These are phyloP conservation scores for Hypomesus transpacificus DNA, from an alignment of 2,113 vertebrate genomes.

Conservation along the genomic window DNA sequence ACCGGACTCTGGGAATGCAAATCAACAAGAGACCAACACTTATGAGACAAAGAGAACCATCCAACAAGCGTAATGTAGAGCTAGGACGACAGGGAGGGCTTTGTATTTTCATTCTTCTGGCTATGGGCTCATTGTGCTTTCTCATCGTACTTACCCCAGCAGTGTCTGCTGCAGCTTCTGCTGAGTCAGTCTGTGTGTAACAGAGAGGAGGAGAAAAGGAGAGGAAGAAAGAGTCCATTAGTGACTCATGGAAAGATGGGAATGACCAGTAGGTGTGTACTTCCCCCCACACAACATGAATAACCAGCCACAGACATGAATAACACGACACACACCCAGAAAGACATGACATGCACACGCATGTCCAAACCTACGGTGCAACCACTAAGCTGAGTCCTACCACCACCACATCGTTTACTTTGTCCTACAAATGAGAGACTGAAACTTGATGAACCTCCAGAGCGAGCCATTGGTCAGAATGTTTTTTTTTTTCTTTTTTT, in stretches of 20 bases:
- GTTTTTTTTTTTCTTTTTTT: background rate
- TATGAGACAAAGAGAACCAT: background rate
- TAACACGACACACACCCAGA: background rate
- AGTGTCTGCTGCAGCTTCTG: background rate
- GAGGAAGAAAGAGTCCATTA: background rate
- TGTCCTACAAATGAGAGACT: conserved; percentile 6
- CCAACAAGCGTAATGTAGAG: background rate
- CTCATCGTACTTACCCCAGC: background rate
- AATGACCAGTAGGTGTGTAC: too few species aligned
- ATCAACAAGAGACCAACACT: background rate
- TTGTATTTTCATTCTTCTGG: background rate
- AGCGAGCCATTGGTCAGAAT: background rate
- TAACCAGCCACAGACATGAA: background rate
- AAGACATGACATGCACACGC: conserved; percentile 8
- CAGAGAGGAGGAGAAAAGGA: background rate
- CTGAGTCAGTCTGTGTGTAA: conserved; percentile 18
- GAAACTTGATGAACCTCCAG: conserved; percentile 6
- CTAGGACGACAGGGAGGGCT: too few species aligned
- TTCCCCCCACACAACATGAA: background rate
- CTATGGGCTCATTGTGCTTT: background rate
- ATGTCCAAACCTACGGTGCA: background rate
- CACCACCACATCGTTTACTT: background rate
- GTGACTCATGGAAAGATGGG: too few species aligned
- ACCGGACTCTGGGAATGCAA: conserved; percentile 44
- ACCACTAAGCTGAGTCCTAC: background rate